These are phyloP conservation scores for Manis javanica DNA, from an alignment of 2,797 vertebrate species.

Conservation along the genomic window DNA sequence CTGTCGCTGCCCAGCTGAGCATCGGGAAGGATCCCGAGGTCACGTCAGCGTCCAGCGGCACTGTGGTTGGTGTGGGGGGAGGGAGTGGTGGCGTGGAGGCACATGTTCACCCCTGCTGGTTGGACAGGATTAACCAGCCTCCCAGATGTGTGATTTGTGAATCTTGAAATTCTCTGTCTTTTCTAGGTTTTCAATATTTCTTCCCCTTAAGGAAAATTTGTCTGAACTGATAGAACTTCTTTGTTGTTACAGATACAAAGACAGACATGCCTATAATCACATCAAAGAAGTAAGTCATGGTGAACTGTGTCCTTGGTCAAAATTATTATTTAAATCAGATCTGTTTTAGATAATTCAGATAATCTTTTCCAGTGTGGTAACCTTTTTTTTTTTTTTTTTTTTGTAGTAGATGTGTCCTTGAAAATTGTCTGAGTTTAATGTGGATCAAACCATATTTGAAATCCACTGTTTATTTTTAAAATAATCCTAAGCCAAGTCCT, in stretches of 20 bases:
- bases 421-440: conserved; percentile 12
- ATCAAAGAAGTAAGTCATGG: conserved; percentile 90
- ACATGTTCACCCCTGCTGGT: accelerated
- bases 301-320: not conserved
- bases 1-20: not conserved
- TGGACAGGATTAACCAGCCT: not conserved
- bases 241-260: conserved; percentile 83
- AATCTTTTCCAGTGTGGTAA: not conserved
- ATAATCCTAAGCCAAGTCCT: not conserved
- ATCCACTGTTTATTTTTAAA: not conserved
- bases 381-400: not conserved
- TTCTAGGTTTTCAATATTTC: not conserved
- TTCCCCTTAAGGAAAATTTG: not conserved
- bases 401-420: not conserved
- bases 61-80: accelerated
- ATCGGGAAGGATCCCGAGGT: not conserved
- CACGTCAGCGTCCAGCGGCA: not conserved
- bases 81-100: accelerated
- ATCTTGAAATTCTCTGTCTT: not conserved
- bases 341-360: not conserved
- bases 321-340: not conserved
- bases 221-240: conserved; percentile 40
- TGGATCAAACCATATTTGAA: conserved; percentile 21
- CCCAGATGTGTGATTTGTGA: not conserved
- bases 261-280: conserved; percentile 90